Evolutionary conservation across 2,797 vertebrate species (phyloP), one percentile per base, ranked within the genome.

Genomic region (Iguana delicatissima): DNA sequence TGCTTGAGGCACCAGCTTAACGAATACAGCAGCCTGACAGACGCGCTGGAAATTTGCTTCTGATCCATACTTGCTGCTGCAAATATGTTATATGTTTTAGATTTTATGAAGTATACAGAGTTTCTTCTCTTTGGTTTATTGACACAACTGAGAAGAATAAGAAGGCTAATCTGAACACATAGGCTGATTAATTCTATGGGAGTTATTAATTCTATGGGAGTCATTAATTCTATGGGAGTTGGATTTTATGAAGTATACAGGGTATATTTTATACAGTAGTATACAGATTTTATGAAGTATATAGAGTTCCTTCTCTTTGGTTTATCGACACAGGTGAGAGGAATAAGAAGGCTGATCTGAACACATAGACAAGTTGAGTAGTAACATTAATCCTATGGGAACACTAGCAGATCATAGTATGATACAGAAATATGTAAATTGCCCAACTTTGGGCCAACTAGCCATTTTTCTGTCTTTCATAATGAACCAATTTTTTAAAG

Each of bases 1-100:
- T 92, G 92, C 50, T 80, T 52, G 16, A n/a, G 84, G 88, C 94
- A 7, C 24, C 80, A 69, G 8, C 52, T 86, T 55, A 80, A 89
- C 89, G 86, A 14, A 81, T 42, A 85, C 91, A 89, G 80, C 62
- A 95, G 91, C 55, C 89, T 62, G 86, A 35, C 90, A 95, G 94
- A 95, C 93, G 95, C 86, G 91, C 91, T 82, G 89, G 88, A 93
- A 90, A 82, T 82, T 92, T 88, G 80, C 93, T 93, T 72, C 76
- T 89, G 80, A 93, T 93, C 89, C 91, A 93, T 90, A 93, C 69
- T 81, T 76, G 91, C 26, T 82, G 89, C 89, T 92, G 38, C 18
- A 82, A 42, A 77, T 86, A 91, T 18, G 69, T 91, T 83, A 64
- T 46, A 46, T 46, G 42, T 46, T 46, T 46, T 46, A 46, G 42